phyloP scores from a whole-genome alignment of 2,888 invertebrate species.

The Synergus umbraculus region DNA sequence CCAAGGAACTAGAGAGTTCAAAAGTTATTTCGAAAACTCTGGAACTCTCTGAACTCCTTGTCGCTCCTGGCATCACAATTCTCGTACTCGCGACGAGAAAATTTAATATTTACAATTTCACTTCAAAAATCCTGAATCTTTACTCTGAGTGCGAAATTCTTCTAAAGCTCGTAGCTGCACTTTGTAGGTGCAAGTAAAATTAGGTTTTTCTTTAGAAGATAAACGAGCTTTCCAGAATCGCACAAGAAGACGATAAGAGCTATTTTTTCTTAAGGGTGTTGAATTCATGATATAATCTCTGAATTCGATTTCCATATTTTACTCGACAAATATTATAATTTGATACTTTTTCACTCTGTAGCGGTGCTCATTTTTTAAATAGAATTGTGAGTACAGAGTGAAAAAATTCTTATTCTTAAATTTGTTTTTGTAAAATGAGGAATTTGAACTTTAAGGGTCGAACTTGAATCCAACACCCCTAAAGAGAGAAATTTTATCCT shows the following conservation, averaged over 20 bases:
- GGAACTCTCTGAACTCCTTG: neutral
- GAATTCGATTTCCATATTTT: neutral
- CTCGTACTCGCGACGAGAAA: slow-evolving; percentile 32
- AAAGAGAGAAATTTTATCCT: neutral
- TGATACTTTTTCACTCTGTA: too few species aligned
- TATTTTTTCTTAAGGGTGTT: slow-evolving; percentile 4
- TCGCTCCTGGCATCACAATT: slow-evolving; percentile 9
- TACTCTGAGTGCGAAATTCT: slow-evolving; percentile 50
- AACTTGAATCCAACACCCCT: too few species aligned
- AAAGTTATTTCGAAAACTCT: slow-evolving; percentile 18
- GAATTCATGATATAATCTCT: too few species aligned
- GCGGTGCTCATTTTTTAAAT: too few species aligned
- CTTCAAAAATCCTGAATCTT: slow-evolving; percentile 65
- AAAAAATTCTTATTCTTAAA: too few species aligned
- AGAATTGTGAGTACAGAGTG: too few species aligned
- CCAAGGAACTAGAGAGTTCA: slow-evolving; percentile 42
- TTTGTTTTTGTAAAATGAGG: too few species aligned
- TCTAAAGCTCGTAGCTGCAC: slow-evolving; percentile 44
- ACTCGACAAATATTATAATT: too few species aligned
- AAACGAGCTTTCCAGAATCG: slow-evolving; percentile 49
- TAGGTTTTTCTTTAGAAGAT: slow-evolving; percentile 47
- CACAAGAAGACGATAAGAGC: slow-evolving; percentile 48
- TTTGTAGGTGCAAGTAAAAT: slow-evolving; percentile 43
- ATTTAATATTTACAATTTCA: slow-evolving; percentile 41
- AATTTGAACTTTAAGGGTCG: too few species aligned